These are phyloP conservation scores for Abrostola triplasia DNA, from an alignment of 2,888 invertebrate genomes.

Conservation along the genomic window DNA sequence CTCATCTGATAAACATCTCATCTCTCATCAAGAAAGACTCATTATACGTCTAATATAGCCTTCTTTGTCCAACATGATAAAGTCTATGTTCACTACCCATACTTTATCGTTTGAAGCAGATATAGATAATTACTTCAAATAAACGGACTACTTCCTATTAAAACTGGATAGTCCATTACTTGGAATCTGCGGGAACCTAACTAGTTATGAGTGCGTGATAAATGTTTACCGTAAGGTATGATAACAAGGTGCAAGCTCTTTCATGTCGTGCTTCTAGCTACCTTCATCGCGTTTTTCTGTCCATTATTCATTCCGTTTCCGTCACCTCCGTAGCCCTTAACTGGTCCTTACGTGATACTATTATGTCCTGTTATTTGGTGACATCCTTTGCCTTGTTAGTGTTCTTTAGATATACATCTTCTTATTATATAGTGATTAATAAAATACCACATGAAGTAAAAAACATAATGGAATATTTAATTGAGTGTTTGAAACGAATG, in stretches of 20 bases:
- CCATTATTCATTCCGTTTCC: constrained; percentile 17
- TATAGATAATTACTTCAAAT: constrained; percentile 28
- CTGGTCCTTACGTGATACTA: constrained; percentile 3
- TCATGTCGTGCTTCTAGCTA: background rate
- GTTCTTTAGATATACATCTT: too few relatives aligned
- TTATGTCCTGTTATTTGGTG: background rate
- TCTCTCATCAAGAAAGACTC: constrained; percentile 26
- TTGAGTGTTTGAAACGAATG: constrained; percentile 12
- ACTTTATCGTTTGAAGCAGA: constrained; percentile 21
- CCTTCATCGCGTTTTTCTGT: constrained; percentile 15
- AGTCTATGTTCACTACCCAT: background rate
- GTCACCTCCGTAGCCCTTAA: constrained; percentile 3
- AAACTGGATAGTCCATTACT: constrained; percentile 46
- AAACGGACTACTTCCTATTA: constrained; percentile 40
- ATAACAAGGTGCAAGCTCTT: constrained; percentile 34
- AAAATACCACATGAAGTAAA: background rate
- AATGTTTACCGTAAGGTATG: constrained; percentile 33
- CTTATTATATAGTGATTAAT: too few relatives aligned
- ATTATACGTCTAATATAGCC: constrained; percentile 20
- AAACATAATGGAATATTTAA: background rate
- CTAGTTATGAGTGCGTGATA: constrained; percentile 27
- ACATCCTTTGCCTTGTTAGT: background rate
- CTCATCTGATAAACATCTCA: constrained; percentile 39
- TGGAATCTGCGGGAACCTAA: constrained; percentile 25
- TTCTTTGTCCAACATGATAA: constrained; percentile 24